Evolutionary conservation across 2,888 invertebrate species (phyloP), one percentile per base, ranked within the genome.

Genomic region (Alviniconcha strummeri): DNA sequence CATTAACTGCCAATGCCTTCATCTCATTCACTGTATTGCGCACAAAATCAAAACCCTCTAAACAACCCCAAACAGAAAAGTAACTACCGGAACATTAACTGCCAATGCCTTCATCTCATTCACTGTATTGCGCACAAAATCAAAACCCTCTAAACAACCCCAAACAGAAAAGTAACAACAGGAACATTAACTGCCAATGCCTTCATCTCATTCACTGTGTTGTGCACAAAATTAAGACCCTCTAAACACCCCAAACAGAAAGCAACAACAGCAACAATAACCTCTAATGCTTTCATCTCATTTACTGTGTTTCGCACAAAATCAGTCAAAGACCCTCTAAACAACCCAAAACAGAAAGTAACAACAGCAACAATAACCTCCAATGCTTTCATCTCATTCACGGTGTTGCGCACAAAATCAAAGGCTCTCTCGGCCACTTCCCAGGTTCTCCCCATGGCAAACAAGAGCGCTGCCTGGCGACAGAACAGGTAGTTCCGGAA

Each of bases 401-500:
- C 94, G 75, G 97, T 97, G 87, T 97, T 97, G 94, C 98, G 97
- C 77, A 99, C 96, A 92, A 98, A 98, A 76, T 96, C 96, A 85
- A 98, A 95, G 87, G 98, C 96, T 80, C 98, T 95, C 90, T 97
- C 96, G 0, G 98, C 98, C 89, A 98, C 96, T 95, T 97, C 97
- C 96, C 96, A 97, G 83, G 97, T 96, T 94, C 96, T 96, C 89
- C 91, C 90, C 86, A 94, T 89, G 80, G 93, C 86, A 67, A 94
- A 89, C 69, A 94, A 95, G 95, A 98, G 96, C 92, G 97, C 96
- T 94, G 97, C 97, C 94, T 98, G 98, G 86, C 98, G 96, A 89
- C 97, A 96, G 93, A 97, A 99, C 87, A 99, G 95, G 94, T 99
- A 99, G 93, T 98, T 97, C 87, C 98, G 95, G 91, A 99, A 96